Conservation (phyloP, 1,140 invertebrate genomes). For the Calosoma granatense region DNA sequence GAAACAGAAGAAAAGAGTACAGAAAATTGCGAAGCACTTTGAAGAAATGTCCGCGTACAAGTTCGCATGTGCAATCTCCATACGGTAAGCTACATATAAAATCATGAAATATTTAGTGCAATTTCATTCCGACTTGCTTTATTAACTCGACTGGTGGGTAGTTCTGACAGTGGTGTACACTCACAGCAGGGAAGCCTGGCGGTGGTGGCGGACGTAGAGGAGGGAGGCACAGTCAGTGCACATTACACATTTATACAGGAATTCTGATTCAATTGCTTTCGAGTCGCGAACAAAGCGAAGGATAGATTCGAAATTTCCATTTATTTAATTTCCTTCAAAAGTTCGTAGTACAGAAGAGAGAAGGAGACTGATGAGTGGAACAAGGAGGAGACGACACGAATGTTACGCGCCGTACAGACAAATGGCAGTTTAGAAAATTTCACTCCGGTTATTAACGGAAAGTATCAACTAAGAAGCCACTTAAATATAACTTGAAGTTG, state of each 20-base stretch:
- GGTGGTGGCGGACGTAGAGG: neutral
- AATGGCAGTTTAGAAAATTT: neutral
- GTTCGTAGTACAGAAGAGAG: neutral
- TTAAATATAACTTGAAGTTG: neutral
- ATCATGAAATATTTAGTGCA: neutral
- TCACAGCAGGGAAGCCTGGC: neutral
- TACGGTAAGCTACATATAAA: neutral
- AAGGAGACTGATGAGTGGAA: neutral
- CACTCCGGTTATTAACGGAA: neutral
- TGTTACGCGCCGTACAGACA: neutral
- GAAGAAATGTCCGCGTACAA: too few relatives aligned
- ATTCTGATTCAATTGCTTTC: slow-evolving; percentile 6
- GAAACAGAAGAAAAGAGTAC: too few relatives aligned
- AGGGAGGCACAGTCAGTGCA: neutral
- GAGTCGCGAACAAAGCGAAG: neutral
- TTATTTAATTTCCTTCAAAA: neutral
- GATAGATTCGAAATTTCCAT: slow-evolving; percentile 6
- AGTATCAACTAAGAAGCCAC: neutral
- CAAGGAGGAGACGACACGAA: neutral
- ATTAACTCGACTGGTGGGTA: too few relatives aligned
- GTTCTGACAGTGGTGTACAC: too few relatives aligned
- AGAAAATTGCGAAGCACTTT: too few relatives aligned
- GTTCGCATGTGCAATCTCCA: neutral
- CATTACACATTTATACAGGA: neutral
- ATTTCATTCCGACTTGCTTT: neutral